phyloP scores from a whole-genome alignment of 2,797 vertebrate species.

The Balearica regulorum region DNA sequence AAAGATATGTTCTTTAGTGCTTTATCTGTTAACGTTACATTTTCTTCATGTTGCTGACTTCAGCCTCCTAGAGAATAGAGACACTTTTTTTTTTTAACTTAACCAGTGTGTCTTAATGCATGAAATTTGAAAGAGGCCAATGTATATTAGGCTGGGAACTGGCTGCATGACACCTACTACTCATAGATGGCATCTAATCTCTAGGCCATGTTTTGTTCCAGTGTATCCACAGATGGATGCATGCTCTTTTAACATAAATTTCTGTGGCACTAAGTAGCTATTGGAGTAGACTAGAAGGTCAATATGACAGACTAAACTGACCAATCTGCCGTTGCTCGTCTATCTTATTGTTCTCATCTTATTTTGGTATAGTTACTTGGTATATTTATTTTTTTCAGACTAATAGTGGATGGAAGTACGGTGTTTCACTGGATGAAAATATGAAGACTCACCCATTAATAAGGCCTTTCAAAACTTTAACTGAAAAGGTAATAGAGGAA shows the following conservation, averaged over 20 bases:
- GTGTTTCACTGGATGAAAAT: constrained; percentile 90
- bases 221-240: no score
- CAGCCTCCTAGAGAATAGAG: background rate
- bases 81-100: background rate
- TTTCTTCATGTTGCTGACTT: background rate
- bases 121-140: fast-evolving
- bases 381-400: constrained; percentile 74
- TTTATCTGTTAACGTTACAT: background rate
- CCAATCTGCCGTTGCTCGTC: background rate
- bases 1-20: background rate
- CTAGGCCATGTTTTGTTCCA: background rate
- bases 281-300: background rate
- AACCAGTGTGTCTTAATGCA: background rate
- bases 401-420: constrained; percentile 92
- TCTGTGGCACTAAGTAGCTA: background rate
- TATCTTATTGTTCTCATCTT: background rate
- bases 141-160: background rate
- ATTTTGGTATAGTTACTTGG: background rate
- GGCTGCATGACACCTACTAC: background rate
- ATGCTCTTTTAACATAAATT: background rate
- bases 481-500: constrained; percentile 86
- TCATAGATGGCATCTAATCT: background rate
- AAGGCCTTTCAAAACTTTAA: constrained; percentile 91
- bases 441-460: constrained; percentile 91
- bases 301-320: background rate